Evolutionary conservation across 1,140 invertebrate species (phyloP).

Genomic region (Psilanteris sp.): DNA sequence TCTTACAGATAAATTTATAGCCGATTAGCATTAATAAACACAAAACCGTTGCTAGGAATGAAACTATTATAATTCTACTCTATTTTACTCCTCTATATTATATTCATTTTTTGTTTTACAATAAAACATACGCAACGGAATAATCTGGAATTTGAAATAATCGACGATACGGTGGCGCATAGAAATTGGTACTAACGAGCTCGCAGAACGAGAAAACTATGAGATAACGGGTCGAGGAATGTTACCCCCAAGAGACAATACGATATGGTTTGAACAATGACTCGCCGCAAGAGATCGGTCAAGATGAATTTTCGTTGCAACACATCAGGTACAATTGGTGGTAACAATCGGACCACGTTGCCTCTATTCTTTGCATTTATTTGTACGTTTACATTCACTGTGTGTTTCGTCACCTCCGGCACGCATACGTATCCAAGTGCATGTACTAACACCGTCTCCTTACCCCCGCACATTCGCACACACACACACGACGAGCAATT

Average conservation of each 20-base stretch:
- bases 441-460: too few species aligned
- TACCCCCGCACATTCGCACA: too few species aligned
- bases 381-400: conserved; percentile 37
- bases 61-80: too few species aligned
- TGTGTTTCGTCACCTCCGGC: conserved; percentile 8
- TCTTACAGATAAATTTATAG: too few species aligned
- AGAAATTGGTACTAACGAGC: conserved; percentile 43
- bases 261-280: conserved; percentile 20
- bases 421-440: not conserved
- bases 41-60: too few species aligned
- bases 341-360: conserved; percentile 34
- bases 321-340: conserved; percentile 30
- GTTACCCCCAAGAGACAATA: conserved; percentile 63
- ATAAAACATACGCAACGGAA: too few species aligned
- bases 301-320: conserved; percentile 39
- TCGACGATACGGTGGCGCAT: conserved; percentile 24
- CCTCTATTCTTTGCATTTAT: conserved; percentile 7
- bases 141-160: conserved; percentile 30
- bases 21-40: too few species aligned
- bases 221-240: conserved; percentile 67
- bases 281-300: conserved; percentile 34
- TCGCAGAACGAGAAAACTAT: conserved; percentile 50
- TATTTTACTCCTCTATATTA: too few species aligned
- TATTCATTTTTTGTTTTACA: too few species aligned
- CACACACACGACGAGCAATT: conserved; percentile 1